Conservation (phyloP, 1,140 invertebrate genomes). For the Anastrepha ludens region DNA sequence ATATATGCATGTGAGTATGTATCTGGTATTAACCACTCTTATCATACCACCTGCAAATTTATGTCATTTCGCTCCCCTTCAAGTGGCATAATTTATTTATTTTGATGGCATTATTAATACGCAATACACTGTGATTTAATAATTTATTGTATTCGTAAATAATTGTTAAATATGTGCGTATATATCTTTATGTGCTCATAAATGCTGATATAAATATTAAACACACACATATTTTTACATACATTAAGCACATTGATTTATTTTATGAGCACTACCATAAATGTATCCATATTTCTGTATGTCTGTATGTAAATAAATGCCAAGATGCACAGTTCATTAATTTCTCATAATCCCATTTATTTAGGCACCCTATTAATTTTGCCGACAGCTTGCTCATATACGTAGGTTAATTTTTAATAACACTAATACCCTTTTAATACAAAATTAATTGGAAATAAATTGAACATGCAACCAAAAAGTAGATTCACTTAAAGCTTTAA, state of each 20-base stretch:
- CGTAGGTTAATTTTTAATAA: conserved; percentile 15
- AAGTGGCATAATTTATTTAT: conserved; percentile 46
- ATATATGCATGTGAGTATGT: neutral
- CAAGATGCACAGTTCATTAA: neutral
- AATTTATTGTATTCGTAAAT: conserved; percentile 43
- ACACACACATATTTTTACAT: no score
- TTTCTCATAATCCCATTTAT: conserved; percentile 33
- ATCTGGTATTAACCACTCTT: neutral
- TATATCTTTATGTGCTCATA: neutral
- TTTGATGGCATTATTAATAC: conserved; percentile 40
- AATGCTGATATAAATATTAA: no score
- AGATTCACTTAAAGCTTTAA: neutral
- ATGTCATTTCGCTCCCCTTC: no score
- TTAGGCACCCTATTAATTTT: neutral
- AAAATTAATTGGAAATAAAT: conserved; percentile 38
- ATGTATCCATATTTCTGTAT: no score
- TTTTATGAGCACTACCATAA: no score
- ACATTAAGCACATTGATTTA: no score
- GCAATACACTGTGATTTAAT: conserved; percentile 35
- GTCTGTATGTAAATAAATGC: neutral
- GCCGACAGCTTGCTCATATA: neutral
- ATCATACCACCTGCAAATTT: neutral
- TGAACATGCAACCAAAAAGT: neutral
- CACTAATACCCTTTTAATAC: conserved; percentile 9
- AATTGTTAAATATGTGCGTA: neutral